Conservation (phyloP, 1,140 invertebrate species). For the Zaprionus davidi region DNA sequence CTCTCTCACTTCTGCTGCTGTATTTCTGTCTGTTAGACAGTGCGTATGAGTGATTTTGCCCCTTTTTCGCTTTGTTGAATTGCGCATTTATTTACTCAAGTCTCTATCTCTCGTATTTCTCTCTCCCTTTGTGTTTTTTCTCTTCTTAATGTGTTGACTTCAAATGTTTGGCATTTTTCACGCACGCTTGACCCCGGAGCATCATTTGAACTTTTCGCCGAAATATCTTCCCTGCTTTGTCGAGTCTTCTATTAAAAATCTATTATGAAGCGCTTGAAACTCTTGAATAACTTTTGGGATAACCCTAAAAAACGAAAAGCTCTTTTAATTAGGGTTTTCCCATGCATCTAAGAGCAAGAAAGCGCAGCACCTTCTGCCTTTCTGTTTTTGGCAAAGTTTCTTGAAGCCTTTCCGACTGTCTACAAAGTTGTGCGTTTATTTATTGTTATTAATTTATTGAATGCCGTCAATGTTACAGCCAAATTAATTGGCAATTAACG, state of each 20-base stretch:
- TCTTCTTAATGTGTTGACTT: slow-evolving; percentile 32
- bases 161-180: slow-evolving; percentile 47
- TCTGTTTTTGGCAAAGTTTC: background rate
- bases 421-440: slow-evolving; percentile 18
- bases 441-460: slow-evolving; percentile 47
- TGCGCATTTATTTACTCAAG: slow-evolving; percentile 44
- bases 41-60: slow-evolving; percentile 56
- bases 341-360: background rate
- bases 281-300: background rate
- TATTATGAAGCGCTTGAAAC: background rate
- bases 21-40: slow-evolving; percentile 31
- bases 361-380: background rate
- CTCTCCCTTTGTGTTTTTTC: background rate
- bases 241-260: background rate
- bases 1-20: slow-evolving; percentile 11
- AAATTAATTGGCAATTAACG: slow-evolving; percentile 76
- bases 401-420: background rate
- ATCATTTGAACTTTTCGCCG: slow-evolving; percentile 15
- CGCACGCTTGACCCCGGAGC: slow-evolving; percentile 49
- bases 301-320: background rate
- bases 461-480: slow-evolving; percentile 49
- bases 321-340: background rate
- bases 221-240: background rate
- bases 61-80: slow-evolving; percentile 48
- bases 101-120: background rate